Evolutionary conservation across 2,797 vertebrate species (phyloP), one percentile per base, ranked within the genome.

Genomic region (Macropodus opercularis): DNA sequence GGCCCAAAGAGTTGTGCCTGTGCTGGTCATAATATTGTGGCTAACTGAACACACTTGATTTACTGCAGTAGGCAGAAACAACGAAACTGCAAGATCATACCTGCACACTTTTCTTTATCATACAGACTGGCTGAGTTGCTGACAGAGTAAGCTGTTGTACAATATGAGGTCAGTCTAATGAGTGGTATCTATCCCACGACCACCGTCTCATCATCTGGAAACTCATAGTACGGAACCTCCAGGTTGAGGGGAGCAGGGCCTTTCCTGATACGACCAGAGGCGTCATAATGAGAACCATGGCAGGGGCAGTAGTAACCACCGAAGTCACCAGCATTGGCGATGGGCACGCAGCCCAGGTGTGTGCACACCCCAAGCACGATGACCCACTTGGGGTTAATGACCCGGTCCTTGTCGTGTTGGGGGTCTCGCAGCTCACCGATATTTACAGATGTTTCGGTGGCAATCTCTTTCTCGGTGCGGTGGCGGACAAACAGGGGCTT

Each of bases 241-340:
- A 98, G 92, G 75, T 97, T 98, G 69, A 93, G 85, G 0, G 96
- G 96, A 1, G 96, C 95, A 0, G 96, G 95, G 14, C 96, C 96
- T 87, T 94, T 97, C 34, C 95, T 90, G 79, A 97, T 96, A 75
- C 95, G 92, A 31, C 96, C 95, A 84, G 95, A 98, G 0, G 94
- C 92, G 1, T 98, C 96, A 0, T 99, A 99, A 86, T 98, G 96
- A 31, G 96, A 98, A 47, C 96, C 96, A 0, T 97, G 96, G 84
- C 96, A 98, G 2, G 95, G 95, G 80, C 95, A 99, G 83, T 95
- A 97, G 84, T 95, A 98, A 9, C 95, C 96, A 0, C 95, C 95
- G 0, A 41, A 97, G 24, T 98, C 96, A 13, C 96, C 95, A 0
- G 96, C 91, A 18, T 96, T 96, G 47, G 96, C 90, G 8, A 98